A percentile compares a stretch with the other conserved stretches of the same genome.
phyloP scores from a whole-genome alignment of 1,140 invertebrate species.

The Bombus superbus region DNA sequence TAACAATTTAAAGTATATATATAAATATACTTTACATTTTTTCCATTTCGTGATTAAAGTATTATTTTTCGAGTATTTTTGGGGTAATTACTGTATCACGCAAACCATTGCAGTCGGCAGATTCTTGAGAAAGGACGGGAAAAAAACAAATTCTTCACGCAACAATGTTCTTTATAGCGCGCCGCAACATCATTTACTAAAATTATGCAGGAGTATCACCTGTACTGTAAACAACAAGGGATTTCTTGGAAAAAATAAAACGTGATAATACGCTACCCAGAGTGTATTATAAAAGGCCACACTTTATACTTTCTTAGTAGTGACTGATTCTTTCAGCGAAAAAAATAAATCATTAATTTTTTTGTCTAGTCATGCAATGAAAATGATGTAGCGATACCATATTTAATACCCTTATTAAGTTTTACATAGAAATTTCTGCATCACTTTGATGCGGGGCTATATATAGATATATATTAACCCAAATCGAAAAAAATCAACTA shows the following conservation, averaged over 20 bases:
- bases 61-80: neutral
- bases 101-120: neutral
- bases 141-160: slow-evolving; percentile 7
- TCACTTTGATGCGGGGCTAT: neutral
- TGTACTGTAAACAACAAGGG: neutral
- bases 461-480: neutral
- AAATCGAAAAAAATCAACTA: neutral
- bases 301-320: neutral
- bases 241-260: neutral
- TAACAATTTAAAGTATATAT: neutral
- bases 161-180: slow-evolving; percentile 33
- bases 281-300: neutral
- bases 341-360: slow-evolving; percentile 23
- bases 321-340: neutral
- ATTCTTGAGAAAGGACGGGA: too few species aligned
- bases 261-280: neutral
- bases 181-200: slow-evolving; percentile 7
- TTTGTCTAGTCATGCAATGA: slow-evolving; percentile 16
- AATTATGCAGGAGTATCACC: slow-evolving; percentile 25
- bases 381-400: slow-evolving; percentile 19
- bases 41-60: slow-evolving; percentile 11
- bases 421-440: slow-evolving; percentile 28
- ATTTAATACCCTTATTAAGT: slow-evolving; percentile 9
- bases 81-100: slow-evolving; percentile 22
- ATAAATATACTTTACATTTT: neutral